Evolutionary conservation across 2,113 vertebrate species (phyloP).

Genomic region (Pterophyllum scalare): DNA sequence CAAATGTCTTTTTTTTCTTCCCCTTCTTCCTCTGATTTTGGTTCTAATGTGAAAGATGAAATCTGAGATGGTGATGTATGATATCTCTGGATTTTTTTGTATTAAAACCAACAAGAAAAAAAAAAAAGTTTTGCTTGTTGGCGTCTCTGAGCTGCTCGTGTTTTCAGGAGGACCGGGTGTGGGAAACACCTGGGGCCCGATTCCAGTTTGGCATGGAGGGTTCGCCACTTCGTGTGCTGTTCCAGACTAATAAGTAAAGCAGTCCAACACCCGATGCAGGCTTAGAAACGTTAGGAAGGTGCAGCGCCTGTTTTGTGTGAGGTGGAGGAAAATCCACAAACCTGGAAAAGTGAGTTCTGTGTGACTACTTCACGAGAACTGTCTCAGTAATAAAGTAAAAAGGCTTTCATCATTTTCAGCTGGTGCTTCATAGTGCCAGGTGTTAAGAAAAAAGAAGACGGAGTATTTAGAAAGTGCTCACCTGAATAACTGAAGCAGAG

Average conservation of each 20-base stretch:
- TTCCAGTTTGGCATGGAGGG: no score
- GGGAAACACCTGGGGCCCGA: no score
- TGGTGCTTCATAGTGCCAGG: background rate
- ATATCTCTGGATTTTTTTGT: constrained; percentile 81
- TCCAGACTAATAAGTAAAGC: background rate
- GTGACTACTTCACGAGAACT: background rate
- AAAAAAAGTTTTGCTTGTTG: background rate
- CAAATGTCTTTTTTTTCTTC: constrained; percentile 45
- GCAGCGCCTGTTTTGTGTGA: background rate
- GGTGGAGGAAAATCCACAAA: background rate
- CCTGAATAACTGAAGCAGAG: fast-evolving
- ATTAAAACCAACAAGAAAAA: constrained; percentile 74
- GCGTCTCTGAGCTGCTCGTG: background rate
- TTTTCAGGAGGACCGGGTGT: background rate
- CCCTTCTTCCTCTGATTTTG: constrained; percentile 65
- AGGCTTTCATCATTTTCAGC: background rate
- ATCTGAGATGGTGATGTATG: constrained; percentile 76
- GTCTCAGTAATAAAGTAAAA: background rate
- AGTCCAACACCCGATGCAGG: background rate
- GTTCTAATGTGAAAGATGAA: constrained; percentile 77
- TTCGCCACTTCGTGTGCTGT: background rate
- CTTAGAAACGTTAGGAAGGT: background rate
- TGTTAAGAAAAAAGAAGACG: background rate
- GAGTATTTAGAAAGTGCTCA: fast-evolving
- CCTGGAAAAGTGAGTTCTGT: background rate